phyloP scores from a whole-genome alignment of 2,797 vertebrate genomes.

The Cyprinodon diabolis region DNA sequence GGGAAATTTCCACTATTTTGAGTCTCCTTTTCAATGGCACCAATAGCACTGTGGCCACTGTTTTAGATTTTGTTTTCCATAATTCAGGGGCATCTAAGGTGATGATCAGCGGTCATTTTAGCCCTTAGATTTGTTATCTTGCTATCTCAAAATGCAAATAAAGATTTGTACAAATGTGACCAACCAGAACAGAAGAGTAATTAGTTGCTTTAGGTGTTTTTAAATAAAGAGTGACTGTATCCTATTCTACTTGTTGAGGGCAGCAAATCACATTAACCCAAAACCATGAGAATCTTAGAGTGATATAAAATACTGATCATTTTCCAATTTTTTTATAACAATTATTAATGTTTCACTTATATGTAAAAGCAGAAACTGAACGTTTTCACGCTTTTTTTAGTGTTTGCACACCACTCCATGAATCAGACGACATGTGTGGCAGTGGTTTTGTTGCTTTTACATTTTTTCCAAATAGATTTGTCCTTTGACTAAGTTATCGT shows the following conservation, averaged over 20 bases:
- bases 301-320: no score
- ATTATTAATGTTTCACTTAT: no score
- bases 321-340: no score
- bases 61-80: conserved; percentile 29
- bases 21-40: conserved; percentile 3
- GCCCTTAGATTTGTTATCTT: no score
- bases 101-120: no score
- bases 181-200: neutral
- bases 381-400: no score
- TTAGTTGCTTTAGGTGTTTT: neutral
- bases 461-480: conserved; percentile 23
- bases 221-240: neutral
- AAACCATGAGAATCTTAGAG: neutral
- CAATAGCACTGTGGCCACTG: neutral
- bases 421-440: conserved; percentile 12
- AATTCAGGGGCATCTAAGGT: conserved; percentile 8
- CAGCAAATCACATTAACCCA: neutral
- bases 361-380: neutral
- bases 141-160: neutral
- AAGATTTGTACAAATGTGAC: neutral
- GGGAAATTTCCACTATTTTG: conserved; percentile 44
- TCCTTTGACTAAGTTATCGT: conserved; percentile 26
- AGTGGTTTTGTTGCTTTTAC: conserved; percentile 18
- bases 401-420: neutral
- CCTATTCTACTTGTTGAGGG: no score